These are phyloP conservation scores for silkworm (Bombyx mori) DNA, from an alignment of 1,140 invertebrate species.

Conservation along the genomic window ASM3026992v2 NC_085129.1:150001-150500, in stretches of 20 bases:
- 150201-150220: conserved; percentile 60
- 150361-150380: too few species aligned
- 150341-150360: too few species aligned
- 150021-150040: conserved; percentile 48
- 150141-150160: conserved; percentile 55
- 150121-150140: conserved; percentile 54
- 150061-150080: background rate
- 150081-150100: background rate
- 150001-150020: conserved; percentile 50
- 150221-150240: conserved; percentile 49
- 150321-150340: too few species aligned
- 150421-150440: too few species aligned
- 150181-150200: conserved; percentile 51
- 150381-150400: too few species aligned
- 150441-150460: too few species aligned
- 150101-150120: background rate
- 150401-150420: too few species aligned
- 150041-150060: conserved; percentile 38
- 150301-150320: too few species aligned
- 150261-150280: conserved; percentile 42
- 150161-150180: conserved; percentile 39
- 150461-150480: too few species aligned
- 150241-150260: conserved; percentile 46
- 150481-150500: too few species aligned
- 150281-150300: conserved; percentile 30